phyloP scores from a whole-genome alignment of 2,113 vertebrate genomes.

The Ovis aries region DNA sequence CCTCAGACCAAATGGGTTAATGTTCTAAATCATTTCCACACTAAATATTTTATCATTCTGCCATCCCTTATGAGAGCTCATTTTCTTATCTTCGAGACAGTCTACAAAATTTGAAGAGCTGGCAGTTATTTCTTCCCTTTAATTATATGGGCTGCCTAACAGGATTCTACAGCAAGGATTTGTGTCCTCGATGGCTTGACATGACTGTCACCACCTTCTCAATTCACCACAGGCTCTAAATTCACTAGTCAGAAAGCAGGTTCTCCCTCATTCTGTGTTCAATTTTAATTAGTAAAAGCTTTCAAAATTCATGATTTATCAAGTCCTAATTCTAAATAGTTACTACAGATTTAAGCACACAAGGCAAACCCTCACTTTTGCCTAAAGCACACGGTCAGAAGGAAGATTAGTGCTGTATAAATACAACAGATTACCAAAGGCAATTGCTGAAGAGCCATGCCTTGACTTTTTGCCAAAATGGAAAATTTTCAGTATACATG shows the following conservation, averaged over 20 bases:
- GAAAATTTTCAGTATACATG: background rate
- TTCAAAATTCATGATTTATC: background rate
- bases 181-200: background rate
- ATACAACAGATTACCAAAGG: background rate
- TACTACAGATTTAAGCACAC: background rate
- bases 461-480: constrained; percentile 46
- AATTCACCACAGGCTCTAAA: background rate
- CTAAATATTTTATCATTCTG: background rate
- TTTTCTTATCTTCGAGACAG: constrained; percentile 12
- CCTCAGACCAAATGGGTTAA: background rate
- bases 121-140: background rate
- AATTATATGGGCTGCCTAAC: background rate
- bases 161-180: background rate
- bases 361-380: background rate
- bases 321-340: constrained; percentile 11
- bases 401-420: background rate
- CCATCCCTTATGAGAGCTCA: background rate
- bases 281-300: constrained; percentile 21
- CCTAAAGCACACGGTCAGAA: background rate
- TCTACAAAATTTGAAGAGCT: background rate
- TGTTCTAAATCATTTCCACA: background rate
- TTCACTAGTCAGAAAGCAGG: background rate
- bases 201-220: background rate
- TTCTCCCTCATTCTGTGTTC: background rate
- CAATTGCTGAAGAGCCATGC: background rate